phyloP scores from a whole-genome alignment of 1,140 invertebrate species.

The Drosophila lini region DNA sequence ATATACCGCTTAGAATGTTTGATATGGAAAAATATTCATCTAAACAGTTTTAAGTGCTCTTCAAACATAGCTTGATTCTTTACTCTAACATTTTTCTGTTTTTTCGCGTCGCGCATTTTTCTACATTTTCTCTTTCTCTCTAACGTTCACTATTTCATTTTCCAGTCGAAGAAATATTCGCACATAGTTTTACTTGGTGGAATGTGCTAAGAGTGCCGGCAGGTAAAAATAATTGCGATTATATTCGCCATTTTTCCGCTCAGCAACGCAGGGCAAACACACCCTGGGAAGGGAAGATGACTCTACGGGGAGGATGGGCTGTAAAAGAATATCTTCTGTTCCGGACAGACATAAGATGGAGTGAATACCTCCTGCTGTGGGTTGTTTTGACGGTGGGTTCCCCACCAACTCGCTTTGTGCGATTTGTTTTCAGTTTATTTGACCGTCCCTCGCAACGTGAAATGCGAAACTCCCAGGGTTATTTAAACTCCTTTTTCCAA shows the following conservation, averaged over 20 bases:
- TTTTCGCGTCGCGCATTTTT: neutral
- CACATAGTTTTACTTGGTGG: slow-evolving; percentile 35
- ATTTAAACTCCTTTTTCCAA: neutral
- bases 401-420: neutral
- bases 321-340: neutral
- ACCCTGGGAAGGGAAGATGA: neutral
- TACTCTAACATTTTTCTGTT: slow-evolving; percentile 4
- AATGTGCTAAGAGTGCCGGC: slow-evolving; percentile 46
- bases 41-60: slow-evolving; percentile 6
- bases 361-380: slow-evolving; percentile 8
- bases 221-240: slow-evolving; percentile 67
- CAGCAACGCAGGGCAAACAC: slow-evolving; percentile 15
- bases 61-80: slow-evolving; percentile 4
- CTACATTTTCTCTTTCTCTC: slow-evolving; percentile 4
- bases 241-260: slow-evolving; percentile 38
- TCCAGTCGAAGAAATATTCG: slow-evolving; percentile 56
- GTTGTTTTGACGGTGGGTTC: neutral
- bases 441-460: neutral
- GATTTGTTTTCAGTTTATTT: slow-evolving; percentile 6
- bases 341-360: slow-evolving; percentile 8
- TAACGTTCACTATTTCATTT: slow-evolving; percentile 35
- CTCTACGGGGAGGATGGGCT: neutral
- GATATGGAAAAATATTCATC: neutral
- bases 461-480: neutral
- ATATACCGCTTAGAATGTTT: neutral